phyloP scores from a whole-genome alignment of 2,797 vertebrate genomes.

The Mallotus villosus region DNA sequence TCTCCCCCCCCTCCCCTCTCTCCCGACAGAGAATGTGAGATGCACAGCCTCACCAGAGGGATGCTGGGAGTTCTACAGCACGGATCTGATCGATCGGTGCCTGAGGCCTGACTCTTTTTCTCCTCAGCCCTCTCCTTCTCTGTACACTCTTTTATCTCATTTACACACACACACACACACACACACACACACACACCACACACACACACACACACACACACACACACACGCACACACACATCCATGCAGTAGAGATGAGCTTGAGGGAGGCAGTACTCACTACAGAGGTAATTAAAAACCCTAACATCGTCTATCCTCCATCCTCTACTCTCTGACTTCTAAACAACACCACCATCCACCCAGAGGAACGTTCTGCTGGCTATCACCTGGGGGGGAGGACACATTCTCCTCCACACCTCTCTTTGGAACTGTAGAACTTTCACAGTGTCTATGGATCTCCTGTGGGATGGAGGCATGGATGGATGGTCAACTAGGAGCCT shows the following conservation, averaged over 20 bases:
- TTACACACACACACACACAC: slow-evolving; percentile 40
- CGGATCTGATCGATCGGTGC: slow-evolving; percentile 74
- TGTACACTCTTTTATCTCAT: slow-evolving; percentile 23
- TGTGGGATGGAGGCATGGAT: too few species aligned
- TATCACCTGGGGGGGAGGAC: too few species aligned
- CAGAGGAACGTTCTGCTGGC: too few species aligned
- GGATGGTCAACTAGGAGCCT: too few species aligned
- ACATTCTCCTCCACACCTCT: too few species aligned
- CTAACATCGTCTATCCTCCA: slow-evolving; percentile 28
- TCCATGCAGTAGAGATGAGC: slow-evolving; percentile 42
- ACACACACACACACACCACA: too few species aligned
- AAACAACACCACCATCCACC: slow-evolving; percentile 8
- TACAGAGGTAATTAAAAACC: slow-evolving; percentile 68
- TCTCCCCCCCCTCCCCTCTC: slow-evolving; percentile 25
- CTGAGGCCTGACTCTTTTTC: slow-evolving; percentile 61
- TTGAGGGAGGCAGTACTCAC: slow-evolving; percentile 52
- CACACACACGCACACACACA: slow-evolving; percentile 31
- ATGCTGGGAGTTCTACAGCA: slow-evolving; percentile 71
- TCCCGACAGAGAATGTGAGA: slow-evolving; percentile 67
- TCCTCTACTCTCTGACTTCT: slow-evolving; percentile 45
- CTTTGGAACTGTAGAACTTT: too few species aligned
- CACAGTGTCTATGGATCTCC: too few species aligned
- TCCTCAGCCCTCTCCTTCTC: slow-evolving; percentile 54
- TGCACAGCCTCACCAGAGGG: slow-evolving; percentile 68
- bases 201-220: slow-evolving; percentile 31